phyloP scores from a whole-genome alignment of 2,113 vertebrate genomes.

The Brevimyrus niger region DNA sequence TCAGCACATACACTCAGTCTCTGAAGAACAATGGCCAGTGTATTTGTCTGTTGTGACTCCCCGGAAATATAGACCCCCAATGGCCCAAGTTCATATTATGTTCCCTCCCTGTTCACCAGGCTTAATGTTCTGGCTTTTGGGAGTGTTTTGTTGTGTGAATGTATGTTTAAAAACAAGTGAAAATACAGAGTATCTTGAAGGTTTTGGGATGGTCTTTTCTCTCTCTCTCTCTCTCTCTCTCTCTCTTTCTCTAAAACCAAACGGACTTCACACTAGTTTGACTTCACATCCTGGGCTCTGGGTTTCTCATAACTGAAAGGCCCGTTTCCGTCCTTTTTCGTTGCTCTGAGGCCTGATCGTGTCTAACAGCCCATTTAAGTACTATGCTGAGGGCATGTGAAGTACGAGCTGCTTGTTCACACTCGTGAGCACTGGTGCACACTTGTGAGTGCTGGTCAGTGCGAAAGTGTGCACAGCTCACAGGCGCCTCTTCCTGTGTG shows the following conservation, averaged over 20 bases:
- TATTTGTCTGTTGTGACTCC: background rate
- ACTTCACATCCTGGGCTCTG: background rate
- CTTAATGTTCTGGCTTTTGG: slow-evolving; percentile 29
- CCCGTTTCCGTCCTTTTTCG: background rate
- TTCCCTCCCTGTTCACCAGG: background rate
- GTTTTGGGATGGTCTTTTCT: slow-evolving; percentile 43
- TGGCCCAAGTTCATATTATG: background rate
- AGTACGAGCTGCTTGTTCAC: background rate
- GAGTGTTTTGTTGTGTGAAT: slow-evolving; percentile 47
- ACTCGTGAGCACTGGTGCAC: too few relatives aligned
- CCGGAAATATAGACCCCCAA: background rate
- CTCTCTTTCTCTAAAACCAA: background rate
- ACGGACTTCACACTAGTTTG: background rate
- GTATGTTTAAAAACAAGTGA: slow-evolving; percentile 52
- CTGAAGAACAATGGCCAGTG: background rate
- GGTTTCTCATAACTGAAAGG: background rate
- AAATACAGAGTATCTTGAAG: slow-evolving; percentile 51
- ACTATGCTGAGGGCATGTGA: background rate
- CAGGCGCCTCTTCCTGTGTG: background rate
- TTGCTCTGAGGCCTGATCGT: background rate
- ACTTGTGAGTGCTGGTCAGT: background rate
- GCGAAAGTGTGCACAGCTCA: background rate
- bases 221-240: background rate
- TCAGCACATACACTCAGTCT: background rate
- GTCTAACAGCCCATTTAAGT: background rate